A percentile compares a stretch with the other conserved stretches of the same genome.
Conservation (phyloP, 2,113 vertebrate genomes). For the Ptyas mucosa region DNA sequence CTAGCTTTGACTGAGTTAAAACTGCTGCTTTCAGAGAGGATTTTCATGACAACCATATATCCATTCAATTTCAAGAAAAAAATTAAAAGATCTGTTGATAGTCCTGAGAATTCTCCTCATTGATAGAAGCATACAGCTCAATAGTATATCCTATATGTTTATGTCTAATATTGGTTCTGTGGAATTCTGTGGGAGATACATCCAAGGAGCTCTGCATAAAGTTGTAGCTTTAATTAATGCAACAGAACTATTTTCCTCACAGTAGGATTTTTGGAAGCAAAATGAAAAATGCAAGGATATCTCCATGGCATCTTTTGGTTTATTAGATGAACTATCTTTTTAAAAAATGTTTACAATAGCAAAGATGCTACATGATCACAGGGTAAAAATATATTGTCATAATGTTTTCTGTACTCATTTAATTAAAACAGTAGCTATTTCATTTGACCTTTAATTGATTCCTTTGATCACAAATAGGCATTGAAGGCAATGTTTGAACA, state of each 20-base stretch:
- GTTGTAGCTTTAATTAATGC: neutral
- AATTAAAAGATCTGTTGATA: slow-evolving; percentile 37
- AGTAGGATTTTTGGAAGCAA: neutral
- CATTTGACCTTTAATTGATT: neutral
- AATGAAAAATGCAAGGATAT: neutral
- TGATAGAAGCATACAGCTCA: neutral
- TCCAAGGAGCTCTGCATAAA: neutral
- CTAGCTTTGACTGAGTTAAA: slow-evolving; percentile 39
- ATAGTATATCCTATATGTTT: neutral
- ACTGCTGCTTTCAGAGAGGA: slow-evolving; percentile 35
- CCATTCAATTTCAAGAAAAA: slow-evolving; percentile 33
- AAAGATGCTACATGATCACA: neutral
- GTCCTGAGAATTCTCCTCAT: slow-evolving; percentile 23
- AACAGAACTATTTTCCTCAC: neutral
- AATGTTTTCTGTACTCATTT: neutral
- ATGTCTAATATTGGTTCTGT: neutral
- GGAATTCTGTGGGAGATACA: neutral
- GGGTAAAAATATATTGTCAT: neutral
- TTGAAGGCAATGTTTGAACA: neutral
- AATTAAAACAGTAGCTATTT: slow-evolving; percentile 10
- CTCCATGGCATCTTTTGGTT: neutral
- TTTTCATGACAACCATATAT: slow-evolving; percentile 23
- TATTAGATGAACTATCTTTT: neutral
- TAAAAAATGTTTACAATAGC: neutral
- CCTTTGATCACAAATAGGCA: neutral